Evolutionary conservation across 1,140 invertebrate species (phyloP).

Genomic region (Lamellibrachia luymesi): DNA sequence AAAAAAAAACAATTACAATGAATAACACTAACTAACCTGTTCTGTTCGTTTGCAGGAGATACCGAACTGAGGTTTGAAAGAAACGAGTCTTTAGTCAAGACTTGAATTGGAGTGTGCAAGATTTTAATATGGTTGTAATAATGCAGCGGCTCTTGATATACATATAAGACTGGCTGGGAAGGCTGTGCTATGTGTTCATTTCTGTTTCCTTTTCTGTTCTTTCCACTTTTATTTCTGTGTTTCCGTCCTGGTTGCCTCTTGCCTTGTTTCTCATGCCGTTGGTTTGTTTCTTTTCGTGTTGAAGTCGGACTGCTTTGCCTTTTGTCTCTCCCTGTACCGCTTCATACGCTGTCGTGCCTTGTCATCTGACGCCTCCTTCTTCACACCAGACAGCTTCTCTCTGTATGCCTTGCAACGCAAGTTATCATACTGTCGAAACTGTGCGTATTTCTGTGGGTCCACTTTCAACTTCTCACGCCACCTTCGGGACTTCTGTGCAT

Average conservation of each 20-base stretch:
- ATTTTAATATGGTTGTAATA: too few species aligned
- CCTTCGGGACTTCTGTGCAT: background rate
- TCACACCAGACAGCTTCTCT: background rate
- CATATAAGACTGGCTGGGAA: too few species aligned
- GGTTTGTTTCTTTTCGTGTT: background rate
- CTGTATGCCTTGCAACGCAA: background rate
- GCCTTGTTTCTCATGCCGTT: background rate
- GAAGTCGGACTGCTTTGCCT: background rate
- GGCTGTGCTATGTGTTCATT: too few species aligned
- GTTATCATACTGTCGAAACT: background rate
- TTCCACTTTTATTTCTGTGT: background rate
- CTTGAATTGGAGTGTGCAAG: too few species aligned
- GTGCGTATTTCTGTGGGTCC: background rate
- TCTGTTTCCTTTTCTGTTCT: background rate
- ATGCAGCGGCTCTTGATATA: too few species aligned
- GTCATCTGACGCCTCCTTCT: background rate
- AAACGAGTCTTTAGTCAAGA: too few species aligned
- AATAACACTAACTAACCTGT: too few species aligned
- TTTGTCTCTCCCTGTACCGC: background rate
- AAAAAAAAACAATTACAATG: too few species aligned
- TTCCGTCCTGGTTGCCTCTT: background rate
- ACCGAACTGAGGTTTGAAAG: too few species aligned
- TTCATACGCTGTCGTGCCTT: background rate
- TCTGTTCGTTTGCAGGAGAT: too few species aligned
- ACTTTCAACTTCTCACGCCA: background rate